Percentiles rank a stretch among this genome's conserved stretches.
These are phyloP conservation scores for Phalacrocorax carbo DNA, from an alignment of 2,113 vertebrate genomes.

Conservation along the genomic window DNA sequence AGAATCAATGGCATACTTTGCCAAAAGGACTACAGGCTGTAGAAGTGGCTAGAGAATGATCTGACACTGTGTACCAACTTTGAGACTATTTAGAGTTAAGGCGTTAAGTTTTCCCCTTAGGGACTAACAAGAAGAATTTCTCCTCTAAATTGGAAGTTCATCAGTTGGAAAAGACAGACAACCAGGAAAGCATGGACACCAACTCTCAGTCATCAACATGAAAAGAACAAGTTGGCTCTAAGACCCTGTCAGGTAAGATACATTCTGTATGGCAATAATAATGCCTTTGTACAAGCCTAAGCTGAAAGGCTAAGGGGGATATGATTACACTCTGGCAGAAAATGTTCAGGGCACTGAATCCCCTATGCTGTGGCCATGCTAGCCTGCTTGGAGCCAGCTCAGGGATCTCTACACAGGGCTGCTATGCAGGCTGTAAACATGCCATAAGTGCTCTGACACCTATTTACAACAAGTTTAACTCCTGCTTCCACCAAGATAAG, in stretches of 20 bases:
- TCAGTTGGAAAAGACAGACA: background rate
- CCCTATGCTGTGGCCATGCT: background rate
- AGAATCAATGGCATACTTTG: background rate
- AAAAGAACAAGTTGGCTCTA: background rate
- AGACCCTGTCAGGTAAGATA: background rate
- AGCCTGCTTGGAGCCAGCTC: slow-evolving; percentile 54
- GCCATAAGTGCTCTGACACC: background rate
- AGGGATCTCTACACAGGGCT: background rate
- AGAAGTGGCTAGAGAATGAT: background rate
- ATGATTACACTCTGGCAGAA: slow-evolving; percentile 46
- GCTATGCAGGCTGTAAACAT: background rate
- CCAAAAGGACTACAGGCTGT: background rate
- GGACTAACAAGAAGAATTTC: background rate
- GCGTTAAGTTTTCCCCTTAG: background rate
- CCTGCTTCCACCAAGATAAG: background rate
- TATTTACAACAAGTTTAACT: background rate
- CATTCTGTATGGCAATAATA: slow-evolving; percentile 46
- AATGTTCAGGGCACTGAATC: background rate
- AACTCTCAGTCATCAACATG: background rate
- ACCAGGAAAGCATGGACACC: background rate
- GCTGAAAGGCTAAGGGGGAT: slow-evolving; percentile 5
- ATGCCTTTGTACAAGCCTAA: slow-evolving; percentile 45
- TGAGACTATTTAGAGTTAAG: background rate
- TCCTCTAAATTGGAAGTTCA: background rate
- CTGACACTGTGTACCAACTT: background rate